These are phyloP conservation scores for Globodera rostochiensis DNA, from an alignment of 1,140 invertebrate genomes.

Conservation along the genomic window DNA sequence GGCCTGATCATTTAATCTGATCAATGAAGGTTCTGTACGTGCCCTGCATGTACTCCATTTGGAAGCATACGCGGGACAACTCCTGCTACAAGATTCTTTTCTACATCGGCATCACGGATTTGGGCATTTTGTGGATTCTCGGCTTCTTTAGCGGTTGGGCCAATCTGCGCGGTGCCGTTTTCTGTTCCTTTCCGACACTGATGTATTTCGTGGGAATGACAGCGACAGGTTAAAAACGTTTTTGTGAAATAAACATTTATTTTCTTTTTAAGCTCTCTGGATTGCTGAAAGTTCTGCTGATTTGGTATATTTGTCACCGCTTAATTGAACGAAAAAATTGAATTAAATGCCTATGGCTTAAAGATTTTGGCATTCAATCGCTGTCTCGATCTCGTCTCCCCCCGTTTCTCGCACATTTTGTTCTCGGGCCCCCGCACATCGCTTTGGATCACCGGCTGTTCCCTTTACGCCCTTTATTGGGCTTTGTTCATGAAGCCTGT, in stretches of 20 bases:
- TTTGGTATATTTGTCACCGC: not conserved
- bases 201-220: constrained; percentile 16
- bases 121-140: not conserved
- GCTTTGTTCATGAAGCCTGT: constrained; percentile 28
- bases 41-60: not conserved
- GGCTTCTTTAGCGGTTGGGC: not conserved
- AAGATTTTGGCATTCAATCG: constrained; percentile 9
- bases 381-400: too few relatives aligned
- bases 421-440: not conserved
- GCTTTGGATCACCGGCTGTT: constrained; percentile 9
- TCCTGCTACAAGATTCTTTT: not conserved
- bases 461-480: not conserved
- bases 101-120: too few relatives aligned
- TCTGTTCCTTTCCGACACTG: not conserved
- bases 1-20: too few relatives aligned
- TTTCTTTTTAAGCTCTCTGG: constrained; percentile 6
- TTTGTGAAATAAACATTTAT: not conserved
- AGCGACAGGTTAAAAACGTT: not conserved
- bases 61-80: not conserved
- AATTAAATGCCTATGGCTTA: not conserved
- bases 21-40: too few relatives aligned
- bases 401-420: constrained; percentile 8
- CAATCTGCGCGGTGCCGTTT: not conserved
- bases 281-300: not conserved
- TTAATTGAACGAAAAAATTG: not conserved